phyloP scores from a whole-genome alignment of 30 jellyfish, hydroid and myxozoan genomes.

The Clytia hemisphaerica region DNA sequence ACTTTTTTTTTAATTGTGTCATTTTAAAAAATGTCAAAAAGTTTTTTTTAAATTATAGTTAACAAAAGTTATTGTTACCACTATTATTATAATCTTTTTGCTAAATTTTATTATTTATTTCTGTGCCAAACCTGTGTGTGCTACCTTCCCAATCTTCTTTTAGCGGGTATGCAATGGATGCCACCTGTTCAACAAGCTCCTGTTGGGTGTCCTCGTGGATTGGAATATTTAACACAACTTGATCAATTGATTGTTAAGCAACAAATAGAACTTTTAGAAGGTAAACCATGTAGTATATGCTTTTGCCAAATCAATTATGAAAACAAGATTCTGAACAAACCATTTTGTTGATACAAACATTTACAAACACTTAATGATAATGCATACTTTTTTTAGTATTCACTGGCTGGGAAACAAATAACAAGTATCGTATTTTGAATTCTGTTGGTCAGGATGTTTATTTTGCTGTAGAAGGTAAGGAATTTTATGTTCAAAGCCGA shows the following conservation, averaged over 20 bases:
- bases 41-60: too few species aligned
- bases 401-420: constrained; percentile 22
- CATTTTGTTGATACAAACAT: too few species aligned
- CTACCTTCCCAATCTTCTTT: background rate
- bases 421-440: background rate
- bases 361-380: too few species aligned
- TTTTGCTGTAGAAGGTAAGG: constrained; percentile 11
- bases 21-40: too few species aligned
- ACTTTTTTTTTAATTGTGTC: too few species aligned
- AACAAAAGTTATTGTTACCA: too few species aligned
- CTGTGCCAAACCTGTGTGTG: background rate
- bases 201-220: constrained; percentile 20
- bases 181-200: constrained; percentile 6
- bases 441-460: constrained; percentile 12
- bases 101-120: too few species aligned
- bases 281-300: too few species aligned
- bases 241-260: constrained; percentile 21
- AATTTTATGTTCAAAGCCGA: too few species aligned
- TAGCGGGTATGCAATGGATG: constrained; percentile 17
- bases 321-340: too few species aligned
- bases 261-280: constrained; percentile 12
- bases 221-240: constrained; percentile 7
- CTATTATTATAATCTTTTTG: too few species aligned
- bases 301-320: too few species aligned
- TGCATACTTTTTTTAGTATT: background rate